These are phyloP conservation scores for Tanytarsus gracilentus DNA, from an alignment of 2,888 invertebrate species.

Conservation along the genomic window DNA sequence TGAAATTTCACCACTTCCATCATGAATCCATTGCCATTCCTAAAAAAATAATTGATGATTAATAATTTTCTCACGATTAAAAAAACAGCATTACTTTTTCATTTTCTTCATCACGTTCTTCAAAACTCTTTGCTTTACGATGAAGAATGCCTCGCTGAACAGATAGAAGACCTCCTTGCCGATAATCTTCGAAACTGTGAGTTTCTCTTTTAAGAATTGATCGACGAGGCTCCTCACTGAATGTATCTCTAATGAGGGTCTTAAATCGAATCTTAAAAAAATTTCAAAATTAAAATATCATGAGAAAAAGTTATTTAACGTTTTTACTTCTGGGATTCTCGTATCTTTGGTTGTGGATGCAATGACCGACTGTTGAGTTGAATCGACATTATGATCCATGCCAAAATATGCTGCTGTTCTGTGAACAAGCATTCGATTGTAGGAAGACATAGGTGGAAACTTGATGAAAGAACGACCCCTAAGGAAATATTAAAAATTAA, in stretches of 20 bases:
- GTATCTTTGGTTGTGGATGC: constrained; percentile 63
- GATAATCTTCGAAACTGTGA: constrained; percentile 67
- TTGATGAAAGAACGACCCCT: constrained; percentile 64
- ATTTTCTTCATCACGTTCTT: constrained; percentile 86
- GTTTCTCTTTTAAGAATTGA: constrained; percentile 78
- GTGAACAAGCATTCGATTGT: constrained; percentile 93
- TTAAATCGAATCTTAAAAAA: constrained; percentile 53
- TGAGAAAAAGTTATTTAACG: not conserved
- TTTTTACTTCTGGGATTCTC: constrained; percentile 40
- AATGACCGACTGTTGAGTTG: constrained; percentile 68
- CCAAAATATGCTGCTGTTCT: constrained; percentile 89
- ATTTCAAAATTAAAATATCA: not conserved
- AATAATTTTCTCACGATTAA: not conserved
- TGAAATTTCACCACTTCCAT: constrained; percentile 1
- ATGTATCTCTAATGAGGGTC: constrained; percentile 58
- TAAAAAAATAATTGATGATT: not conserved
- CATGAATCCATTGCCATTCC: constrained; percentile 27
- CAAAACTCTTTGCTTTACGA: constrained; percentile 73
- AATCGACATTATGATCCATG: constrained; percentile 88
- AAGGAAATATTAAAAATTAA: constrained; percentile 30
- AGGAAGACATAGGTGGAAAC: constrained; percentile 89
- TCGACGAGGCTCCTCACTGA: constrained; percentile 58
- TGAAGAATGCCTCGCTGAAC: constrained; percentile 58
- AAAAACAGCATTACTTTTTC: constrained; percentile 60
- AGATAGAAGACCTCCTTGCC: constrained; percentile 44